Base-by-base conservation (phyloP, 1,140 invertebrate genomes). In the Drosophila ficusphila region DNA sequence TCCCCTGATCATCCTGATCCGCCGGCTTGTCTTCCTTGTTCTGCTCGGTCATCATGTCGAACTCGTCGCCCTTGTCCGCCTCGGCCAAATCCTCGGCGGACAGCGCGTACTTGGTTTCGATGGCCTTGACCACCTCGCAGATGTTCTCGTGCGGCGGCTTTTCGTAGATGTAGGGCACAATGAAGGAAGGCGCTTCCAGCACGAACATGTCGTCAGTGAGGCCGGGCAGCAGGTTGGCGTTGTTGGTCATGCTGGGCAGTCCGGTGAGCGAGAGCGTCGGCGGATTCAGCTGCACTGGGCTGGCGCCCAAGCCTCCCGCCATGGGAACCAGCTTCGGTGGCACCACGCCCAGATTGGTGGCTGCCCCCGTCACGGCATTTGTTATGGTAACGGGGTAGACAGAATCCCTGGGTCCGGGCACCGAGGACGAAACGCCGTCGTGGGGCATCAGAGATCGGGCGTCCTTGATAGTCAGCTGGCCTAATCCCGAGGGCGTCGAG, bases 111-210 rank as follows among this genome's bases (percentile, higher is more conserved):
- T 95, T 93, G 58, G 94, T 93, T 36, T 94, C 94, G 47, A 96
- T 92, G 76, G 94, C 93, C 29, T 94, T 93, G 38, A 97, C 93
- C 90, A 96, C 96, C 68, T 96, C 94, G 90, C 95, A 96, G 41
- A 97, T 93, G 38, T 94, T 94, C 81, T 95, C 95, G 5, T 96
- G 91, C 0, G 96, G 96, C 3, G 96, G 96, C 91, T 97, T 97
- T 92, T 97, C 96, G 91, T 97, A 97, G n/a, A 98, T 96, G 91
- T 97, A 97, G 34, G 97, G 97, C 71, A 97, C 96, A 85, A 98
- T 97, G 85, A 98, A 97, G 9, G 96, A 97, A 3, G 97, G 97
- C 18, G 96, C 96, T 92, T 98, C 96, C 6, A 97, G 95, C 1
- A 97, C 96, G 92, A 96, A 97, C 95, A 97, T 97, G 77, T 97